phyloP scores from a whole-genome alignment of 2,888 invertebrate genomes.

The Cosmopolites sordidus region DNA sequence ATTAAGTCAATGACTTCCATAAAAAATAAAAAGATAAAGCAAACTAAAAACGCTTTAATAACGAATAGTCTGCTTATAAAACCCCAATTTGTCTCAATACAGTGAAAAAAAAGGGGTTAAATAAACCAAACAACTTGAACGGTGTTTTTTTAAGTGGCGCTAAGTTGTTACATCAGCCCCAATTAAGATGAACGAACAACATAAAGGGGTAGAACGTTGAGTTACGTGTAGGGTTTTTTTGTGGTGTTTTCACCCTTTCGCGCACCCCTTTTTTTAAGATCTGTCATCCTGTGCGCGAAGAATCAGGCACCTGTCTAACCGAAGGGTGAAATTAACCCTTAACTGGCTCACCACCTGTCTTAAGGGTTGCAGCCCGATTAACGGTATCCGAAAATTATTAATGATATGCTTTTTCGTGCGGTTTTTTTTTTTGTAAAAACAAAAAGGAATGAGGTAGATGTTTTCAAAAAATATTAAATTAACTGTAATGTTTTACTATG shows the following conservation, averaged over 20 bases:
- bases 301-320: slow-evolving; percentile 38
- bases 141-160: slow-evolving; percentile 26
- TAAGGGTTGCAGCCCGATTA: slow-evolving; percentile 25
- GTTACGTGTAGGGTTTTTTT: slow-evolving; percentile 24
- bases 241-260: slow-evolving; percentile 34
- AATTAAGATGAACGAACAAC: slow-evolving; percentile 32
- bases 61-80: no score
- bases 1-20: no score
- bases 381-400: slow-evolving; percentile 25
- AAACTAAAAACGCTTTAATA: no score
- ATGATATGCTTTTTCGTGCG: slow-evolving; percentile 26
- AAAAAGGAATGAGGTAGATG: no score
- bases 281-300: slow-evolving; percentile 35
- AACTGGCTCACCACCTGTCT: slow-evolving; percentile 39
- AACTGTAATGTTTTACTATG: no score
- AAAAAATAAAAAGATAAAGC: no score
- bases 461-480: no score
- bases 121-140: slow-evolving; percentile 18
- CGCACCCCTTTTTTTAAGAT: slow-evolving; percentile 23
- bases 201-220: slow-evolving; percentile 17
- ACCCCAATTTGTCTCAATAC: slow-evolving; percentile 6
- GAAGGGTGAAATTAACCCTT: slow-evolving; percentile 42
- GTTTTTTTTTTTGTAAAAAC: slow-evolving; percentile 16
- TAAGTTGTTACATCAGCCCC: slow-evolving; percentile 29
- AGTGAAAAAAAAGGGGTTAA: slow-evolving; percentile 21